Conservation (phyloP, 2,888 invertebrate genomes). For the Clusia tigrina region DNA sequence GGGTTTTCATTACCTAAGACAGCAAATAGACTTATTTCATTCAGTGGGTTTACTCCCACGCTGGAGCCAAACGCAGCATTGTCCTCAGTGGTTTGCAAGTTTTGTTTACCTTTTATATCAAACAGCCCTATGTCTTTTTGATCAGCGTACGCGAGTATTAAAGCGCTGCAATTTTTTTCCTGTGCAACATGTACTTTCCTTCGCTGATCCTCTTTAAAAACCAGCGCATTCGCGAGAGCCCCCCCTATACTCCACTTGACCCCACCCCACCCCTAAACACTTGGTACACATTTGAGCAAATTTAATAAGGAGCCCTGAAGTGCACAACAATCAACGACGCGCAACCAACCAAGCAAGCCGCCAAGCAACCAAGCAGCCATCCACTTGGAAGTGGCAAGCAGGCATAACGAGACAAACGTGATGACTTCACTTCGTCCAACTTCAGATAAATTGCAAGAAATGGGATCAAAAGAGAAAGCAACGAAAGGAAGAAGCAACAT, state of each 20-base stretch:
- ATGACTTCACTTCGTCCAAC: background rate
- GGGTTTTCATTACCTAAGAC: too few species aligned
- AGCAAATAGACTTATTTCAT: too few species aligned
- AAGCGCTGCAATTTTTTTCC: too few species aligned
- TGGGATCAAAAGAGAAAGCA: conserved; percentile 52
- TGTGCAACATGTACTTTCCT: background rate
- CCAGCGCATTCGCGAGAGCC: too few species aligned
- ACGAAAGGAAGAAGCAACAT: conserved; percentile 35
- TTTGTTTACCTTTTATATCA: too few species aligned
- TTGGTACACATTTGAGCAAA: too few species aligned
- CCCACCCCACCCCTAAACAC: background rate
- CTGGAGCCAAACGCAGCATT: too few species aligned
- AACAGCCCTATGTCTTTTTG: too few species aligned
- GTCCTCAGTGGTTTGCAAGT: too few species aligned
- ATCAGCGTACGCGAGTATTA: too few species aligned
- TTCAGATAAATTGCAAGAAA: conserved; percentile 26
- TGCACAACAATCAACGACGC: background rate
- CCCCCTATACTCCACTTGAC: background rate
- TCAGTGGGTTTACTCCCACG: too few species aligned
- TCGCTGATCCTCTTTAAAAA: background rate
- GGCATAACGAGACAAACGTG: background rate
- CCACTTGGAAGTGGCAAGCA: background rate
- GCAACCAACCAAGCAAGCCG: background rate
- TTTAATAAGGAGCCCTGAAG: background rate
- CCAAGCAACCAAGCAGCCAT: background rate